These are phyloP conservation scores for Lasioglossum albipes DNA, from an alignment of 1,140 invertebrate species.

Conservation along the genomic window DNA sequence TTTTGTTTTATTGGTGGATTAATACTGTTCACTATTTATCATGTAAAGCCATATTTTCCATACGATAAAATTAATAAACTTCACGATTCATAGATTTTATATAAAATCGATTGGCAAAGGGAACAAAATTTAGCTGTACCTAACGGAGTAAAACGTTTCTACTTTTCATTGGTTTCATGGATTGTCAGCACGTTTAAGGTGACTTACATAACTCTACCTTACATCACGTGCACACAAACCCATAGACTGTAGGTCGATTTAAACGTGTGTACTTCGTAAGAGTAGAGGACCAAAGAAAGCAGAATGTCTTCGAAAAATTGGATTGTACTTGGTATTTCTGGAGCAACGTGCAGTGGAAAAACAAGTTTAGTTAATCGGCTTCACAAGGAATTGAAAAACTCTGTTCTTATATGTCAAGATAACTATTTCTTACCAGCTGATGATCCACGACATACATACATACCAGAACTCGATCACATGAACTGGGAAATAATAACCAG, in stretches of 20 bases:
- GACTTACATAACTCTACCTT: background rate
- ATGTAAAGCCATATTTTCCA: slow-evolving; percentile 72
- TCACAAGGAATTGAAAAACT: slow-evolving; percentile 79
- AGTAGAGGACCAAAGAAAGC: background rate
- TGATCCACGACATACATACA: slow-evolving; percentile 84
- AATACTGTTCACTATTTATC: slow-evolving; percentile 84
- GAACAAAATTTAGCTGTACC: background rate
- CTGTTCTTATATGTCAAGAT: slow-evolving; percentile 86
- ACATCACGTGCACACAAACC: no score
- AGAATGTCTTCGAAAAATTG: slow-evolving; percentile 78
- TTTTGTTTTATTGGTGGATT: slow-evolving; percentile 84
- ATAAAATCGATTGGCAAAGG: background rate
- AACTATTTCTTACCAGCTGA: slow-evolving; percentile 87
- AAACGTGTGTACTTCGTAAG: background rate
- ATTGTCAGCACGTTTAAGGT: background rate
- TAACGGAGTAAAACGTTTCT: no score
- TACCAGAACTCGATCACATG: slow-evolving; percentile 85
- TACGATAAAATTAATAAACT: slow-evolving; percentile 31
- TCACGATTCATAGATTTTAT: slow-evolving; percentile 9
- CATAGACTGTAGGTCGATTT: background rate
- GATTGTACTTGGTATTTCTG: slow-evolving; percentile 87
- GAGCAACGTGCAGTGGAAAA: slow-evolving; percentile 90
- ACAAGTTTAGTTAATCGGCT: slow-evolving; percentile 85
- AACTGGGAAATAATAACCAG: slow-evolving; percentile 89
- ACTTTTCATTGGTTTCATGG: no score